phyloP scores from a whole-genome alignment of 2,113 vertebrate species.

The Anarhynchus alexandrinus region DNA sequence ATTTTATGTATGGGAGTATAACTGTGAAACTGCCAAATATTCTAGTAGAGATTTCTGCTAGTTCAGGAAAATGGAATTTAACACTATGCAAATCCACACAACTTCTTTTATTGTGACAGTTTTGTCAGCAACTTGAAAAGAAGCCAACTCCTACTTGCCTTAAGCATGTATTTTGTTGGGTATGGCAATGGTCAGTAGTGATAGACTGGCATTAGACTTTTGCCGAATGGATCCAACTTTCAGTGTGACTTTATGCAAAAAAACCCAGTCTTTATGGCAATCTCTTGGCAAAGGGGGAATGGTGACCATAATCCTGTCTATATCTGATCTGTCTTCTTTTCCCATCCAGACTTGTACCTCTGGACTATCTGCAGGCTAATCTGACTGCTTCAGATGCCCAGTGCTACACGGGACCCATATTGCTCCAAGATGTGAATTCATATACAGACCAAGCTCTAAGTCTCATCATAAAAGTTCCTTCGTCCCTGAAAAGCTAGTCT shows the following conservation, averaged over 20 bases:
- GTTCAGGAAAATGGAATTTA: background rate
- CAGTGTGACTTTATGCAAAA: background rate
- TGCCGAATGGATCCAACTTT: background rate
- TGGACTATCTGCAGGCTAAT: background rate
- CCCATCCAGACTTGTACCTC: background rate
- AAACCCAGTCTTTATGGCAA: background rate
- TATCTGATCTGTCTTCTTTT: background rate
- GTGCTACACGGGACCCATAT: background rate
- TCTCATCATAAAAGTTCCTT: background rate
- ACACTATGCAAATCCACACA: background rate
- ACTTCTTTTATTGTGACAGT: background rate
- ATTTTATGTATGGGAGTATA: background rate
- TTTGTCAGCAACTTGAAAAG: background rate
- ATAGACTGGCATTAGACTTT: background rate
- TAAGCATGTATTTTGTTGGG: background rate
- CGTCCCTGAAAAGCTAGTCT: background rate
- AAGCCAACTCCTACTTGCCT: background rate
- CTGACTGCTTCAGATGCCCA: background rate
- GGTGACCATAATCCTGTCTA: background rate
- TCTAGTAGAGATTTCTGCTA: background rate
- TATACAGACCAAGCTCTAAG: background rate
- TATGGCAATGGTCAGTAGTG: background rate
- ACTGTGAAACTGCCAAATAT: slow-evolving; percentile 2
- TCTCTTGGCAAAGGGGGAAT: background rate
- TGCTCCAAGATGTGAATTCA: background rate